Evolutionary conservation across 1,140 invertebrate genomes (phyloP).

Genomic region (Eulimnadia texana): DNA sequence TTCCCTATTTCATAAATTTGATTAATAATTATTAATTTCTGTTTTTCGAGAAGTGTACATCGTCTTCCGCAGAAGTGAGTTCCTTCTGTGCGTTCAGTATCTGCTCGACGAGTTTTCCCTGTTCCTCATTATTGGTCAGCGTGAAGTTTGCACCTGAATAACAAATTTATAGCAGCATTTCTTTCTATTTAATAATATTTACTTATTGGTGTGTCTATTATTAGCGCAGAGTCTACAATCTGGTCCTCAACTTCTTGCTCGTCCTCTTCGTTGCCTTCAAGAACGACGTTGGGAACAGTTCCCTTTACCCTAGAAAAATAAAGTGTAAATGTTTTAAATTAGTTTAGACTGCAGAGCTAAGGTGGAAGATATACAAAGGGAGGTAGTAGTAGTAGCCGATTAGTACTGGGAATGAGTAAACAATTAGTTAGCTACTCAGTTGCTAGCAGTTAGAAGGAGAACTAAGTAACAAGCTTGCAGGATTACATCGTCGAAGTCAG

Average conservation of each 20-base stretch:
- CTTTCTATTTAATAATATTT: too few relatives aligned
- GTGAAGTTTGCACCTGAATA: background rate
- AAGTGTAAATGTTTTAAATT: too few relatives aligned
- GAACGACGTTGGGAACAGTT: background rate
- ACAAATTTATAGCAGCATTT: background rate
- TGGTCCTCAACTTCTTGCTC: slow-evolving; percentile 1
- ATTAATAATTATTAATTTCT: background rate
- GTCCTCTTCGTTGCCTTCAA: background rate
- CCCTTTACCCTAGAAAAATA: background rate
- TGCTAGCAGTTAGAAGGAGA: background rate
- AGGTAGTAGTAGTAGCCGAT: too few relatives aligned
- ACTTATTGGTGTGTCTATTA: background rate
- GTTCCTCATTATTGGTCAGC: background rate
- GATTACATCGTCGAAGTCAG: background rate
- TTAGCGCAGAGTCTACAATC: background rate
- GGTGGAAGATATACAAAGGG: too few relatives aligned
- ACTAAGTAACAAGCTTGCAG: too few relatives aligned
- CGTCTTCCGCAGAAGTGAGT: background rate
- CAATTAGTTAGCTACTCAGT: background rate
- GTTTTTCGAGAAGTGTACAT: background rate
- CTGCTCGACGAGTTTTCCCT: slow-evolving; percentile 8
- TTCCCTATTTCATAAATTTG: background rate
- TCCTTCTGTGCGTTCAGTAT: background rate
- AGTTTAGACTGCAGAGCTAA: too few relatives aligned
- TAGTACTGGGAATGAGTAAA: too few relatives aligned